Evolutionary conservation across 2,888 invertebrate genomes (phyloP).

Genomic region (Frankliniella fusca): DNA sequence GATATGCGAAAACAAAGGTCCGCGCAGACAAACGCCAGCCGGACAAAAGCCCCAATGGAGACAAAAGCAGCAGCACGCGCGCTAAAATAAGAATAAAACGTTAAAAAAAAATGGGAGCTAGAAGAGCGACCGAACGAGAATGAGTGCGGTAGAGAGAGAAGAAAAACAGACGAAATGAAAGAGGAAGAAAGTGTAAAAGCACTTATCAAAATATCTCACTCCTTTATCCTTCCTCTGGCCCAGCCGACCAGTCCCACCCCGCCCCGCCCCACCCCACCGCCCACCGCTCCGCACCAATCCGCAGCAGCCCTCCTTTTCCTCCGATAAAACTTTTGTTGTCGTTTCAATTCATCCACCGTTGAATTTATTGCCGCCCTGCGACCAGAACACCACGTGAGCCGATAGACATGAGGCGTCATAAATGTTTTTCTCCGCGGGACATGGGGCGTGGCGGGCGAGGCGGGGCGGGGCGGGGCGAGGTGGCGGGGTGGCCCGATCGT

Average conservation of each 20-base stretch:
- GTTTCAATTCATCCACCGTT: background rate
- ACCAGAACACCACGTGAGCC: background rate
- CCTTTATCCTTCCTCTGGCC: background rate
- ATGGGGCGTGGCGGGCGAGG: background rate
- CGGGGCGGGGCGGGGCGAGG: background rate
- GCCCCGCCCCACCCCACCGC: background rate
- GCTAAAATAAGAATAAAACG: background rate
- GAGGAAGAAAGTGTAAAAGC: slow-evolving; percentile 5
- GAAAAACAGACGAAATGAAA: background rate
- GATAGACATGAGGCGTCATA: background rate
- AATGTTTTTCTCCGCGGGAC: slow-evolving; percentile 2
- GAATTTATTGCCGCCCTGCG: background rate
- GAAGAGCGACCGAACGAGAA: too few relatives aligned
- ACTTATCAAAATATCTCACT: slow-evolving; percentile 25
- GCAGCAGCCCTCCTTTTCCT: background rate
- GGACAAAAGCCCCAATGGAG: slow-evolving; percentile 8
- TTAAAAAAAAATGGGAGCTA: too few relatives aligned
- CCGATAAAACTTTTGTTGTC: background rate
- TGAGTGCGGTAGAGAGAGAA: background rate
- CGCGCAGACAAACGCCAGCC: background rate
- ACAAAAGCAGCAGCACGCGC: background rate
- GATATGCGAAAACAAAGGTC: slow-evolving; percentile 13
- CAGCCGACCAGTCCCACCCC: background rate
- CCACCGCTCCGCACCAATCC: background rate
- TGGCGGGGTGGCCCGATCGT: too few relatives aligned